Percentiles rank a stretch among this genome's conserved stretches.
phyloP scores from a whole-genome alignment of 2,888 invertebrate genomes.

The Phaedon cochleariae region DNA sequence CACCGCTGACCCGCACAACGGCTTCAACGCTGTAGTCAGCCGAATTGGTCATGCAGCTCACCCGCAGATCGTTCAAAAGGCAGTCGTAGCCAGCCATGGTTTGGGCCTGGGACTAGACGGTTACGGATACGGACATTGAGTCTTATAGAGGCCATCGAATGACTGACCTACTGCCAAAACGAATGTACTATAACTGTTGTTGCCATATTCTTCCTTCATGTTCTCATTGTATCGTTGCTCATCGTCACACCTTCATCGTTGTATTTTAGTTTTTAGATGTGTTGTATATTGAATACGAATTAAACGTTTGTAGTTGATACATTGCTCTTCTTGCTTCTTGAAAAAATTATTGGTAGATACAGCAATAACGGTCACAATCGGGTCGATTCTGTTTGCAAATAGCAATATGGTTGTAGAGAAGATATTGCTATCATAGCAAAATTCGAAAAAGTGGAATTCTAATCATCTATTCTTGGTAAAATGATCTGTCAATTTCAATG shows the following conservation, averaged over 20 bases:
- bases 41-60: conserved; percentile 59
- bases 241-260: conserved; percentile 27
- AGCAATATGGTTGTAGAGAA: too few species aligned
- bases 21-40: conserved; percentile 70
- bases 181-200: conserved; percentile 9
- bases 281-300: conserved; percentile 21
- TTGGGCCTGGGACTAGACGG: conserved; percentile 2
- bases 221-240: conserved; percentile 14
- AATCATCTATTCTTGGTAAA: too few species aligned
- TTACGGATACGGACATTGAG: conserved; percentile 3
- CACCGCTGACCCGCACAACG: conserved; percentile 68
- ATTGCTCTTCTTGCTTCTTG: background rate
- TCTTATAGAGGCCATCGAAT: too few species aligned
- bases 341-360: too few species aligned
- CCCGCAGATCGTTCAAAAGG: conserved; percentile 37
- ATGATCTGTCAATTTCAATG: too few species aligned
- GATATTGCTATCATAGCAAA: too few species aligned
- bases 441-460: too few species aligned
- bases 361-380: too few species aligned
- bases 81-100: conserved; percentile 21
- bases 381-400: too few species aligned
- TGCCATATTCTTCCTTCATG: conserved; percentile 19
- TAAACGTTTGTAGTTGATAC: conserved; percentile 28
- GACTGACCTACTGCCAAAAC: background rate
- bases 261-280: conserved; percentile 26